phyloP scores from a whole-genome alignment of 2,797 vertebrate species.

The Notoglanidium macrostoma region DNA sequence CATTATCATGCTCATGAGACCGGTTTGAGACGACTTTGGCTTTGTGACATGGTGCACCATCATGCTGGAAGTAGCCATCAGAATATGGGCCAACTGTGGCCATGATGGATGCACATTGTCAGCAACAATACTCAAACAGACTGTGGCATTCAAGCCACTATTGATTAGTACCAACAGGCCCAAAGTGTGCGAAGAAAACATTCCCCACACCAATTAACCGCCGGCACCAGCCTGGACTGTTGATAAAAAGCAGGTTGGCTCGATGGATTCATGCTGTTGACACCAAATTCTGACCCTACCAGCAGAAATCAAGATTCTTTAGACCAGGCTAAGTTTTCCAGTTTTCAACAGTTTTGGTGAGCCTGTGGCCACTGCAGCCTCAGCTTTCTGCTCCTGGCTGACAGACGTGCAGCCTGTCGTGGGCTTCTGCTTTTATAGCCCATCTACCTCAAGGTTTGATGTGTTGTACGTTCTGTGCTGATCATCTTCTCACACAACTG shows the following conservation, averaged over 20 bases:
- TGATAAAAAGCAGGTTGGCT: too few relatives aligned
- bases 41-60: background rate
- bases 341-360: too few relatives aligned
- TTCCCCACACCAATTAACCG: background rate
- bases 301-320: too few relatives aligned
- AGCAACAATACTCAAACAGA: background rate
- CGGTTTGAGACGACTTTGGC: background rate
- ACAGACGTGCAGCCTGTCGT: too few relatives aligned
- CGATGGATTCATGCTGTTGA: too few relatives aligned
- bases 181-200: background rate
- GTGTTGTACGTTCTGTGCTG: background rate
- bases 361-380: too few relatives aligned
- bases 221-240: background rate
- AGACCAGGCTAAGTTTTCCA: too few relatives aligned
- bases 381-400: too few relatives aligned
- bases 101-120: background rate
- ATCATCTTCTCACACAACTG: background rate
- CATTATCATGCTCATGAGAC: background rate
- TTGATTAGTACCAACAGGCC: background rate
- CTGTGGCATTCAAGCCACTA: background rate
- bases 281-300: too few relatives aligned
- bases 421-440: background rate
- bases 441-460: background rate
- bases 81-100: background rate
- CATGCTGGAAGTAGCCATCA: background rate